Evolutionary conservation across 2,797 vertebrate genomes (phyloP).

Genomic region (Pampus argenteus): DNA sequence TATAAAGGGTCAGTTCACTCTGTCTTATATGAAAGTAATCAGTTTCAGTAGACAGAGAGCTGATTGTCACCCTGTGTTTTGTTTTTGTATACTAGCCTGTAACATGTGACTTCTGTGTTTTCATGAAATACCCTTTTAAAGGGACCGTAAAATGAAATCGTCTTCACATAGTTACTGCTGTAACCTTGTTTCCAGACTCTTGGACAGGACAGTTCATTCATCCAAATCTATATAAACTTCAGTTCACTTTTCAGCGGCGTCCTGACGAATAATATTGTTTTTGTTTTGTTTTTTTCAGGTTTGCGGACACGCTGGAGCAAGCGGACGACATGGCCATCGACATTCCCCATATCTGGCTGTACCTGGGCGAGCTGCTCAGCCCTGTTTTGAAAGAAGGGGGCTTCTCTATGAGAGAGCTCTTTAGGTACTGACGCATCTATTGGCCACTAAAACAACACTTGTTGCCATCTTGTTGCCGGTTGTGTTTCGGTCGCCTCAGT

Average conservation of each 20-base stretch:
- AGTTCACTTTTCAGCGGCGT: rapidly evolving
- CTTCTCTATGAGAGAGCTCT: conserved; percentile 96
- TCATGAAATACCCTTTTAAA: not conserved
- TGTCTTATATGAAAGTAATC: not conserved
- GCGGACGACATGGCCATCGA: conserved; percentile 99
- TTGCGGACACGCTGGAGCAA: conserved; percentile 93
- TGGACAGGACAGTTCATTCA: not conserved
- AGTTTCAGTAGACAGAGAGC: too few relatives aligned
- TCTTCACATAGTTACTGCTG: too few relatives aligned
- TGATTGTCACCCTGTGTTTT: not conserved
- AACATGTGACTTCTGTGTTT: not conserved
- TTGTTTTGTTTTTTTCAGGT: conserved; percentile 74
- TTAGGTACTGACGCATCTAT: conserved; percentile 82
- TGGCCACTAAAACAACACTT: not conserved
- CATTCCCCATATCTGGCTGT: conserved; percentile 98
- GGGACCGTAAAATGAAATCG: too few relatives aligned
- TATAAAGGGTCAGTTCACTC: conserved; percentile 90
- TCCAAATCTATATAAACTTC: too few relatives aligned
- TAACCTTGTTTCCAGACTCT: too few relatives aligned
- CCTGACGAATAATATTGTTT: not conserved
- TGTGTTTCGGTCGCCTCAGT: not conserved
- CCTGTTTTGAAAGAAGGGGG: conserved; percentile 94
- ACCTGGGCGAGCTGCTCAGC: conserved; percentile 94
- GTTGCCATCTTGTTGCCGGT: not conserved
- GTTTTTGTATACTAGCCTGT: not conserved